Evolutionary conservation across 2,113 vertebrate species (phyloP), one percentile per base, ranked within the genome.

Genomic region (Xyliphius kryptos): DNA sequence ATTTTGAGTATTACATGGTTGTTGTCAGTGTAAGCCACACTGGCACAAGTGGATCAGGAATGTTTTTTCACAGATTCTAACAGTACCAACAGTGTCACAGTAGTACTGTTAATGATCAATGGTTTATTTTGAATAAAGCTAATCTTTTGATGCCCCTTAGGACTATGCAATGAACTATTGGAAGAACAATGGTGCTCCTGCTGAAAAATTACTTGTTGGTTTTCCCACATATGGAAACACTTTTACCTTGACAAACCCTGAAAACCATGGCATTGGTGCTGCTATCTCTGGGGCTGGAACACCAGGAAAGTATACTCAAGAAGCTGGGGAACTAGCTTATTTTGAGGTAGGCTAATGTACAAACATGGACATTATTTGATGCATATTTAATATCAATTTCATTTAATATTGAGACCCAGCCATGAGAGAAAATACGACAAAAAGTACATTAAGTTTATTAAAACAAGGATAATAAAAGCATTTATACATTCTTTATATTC

Each of bases 151-250:
- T 59, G 51, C 63, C 17, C 20, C 44, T 37, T 57, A 87, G 88
- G 84, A 89, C 26, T 73, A 56, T 55, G 73, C 82, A 0, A 70
- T 87, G 53, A 68, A 73, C 2, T 69, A 68, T 61, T 89, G 82
- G 82, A 66, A 66, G 9, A 63, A 66, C 56, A 74, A 73, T 11
- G 85, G 84, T 12, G 74, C 74, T n/a, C 81, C 82, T 7, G 56
- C 77, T 36, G 60, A 47, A 49, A 88, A 85, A 54, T 63, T 89
- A 62, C 20, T 88, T 26, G 53, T 89, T 14, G 87, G 86, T 16
- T 80, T 87, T 46, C 69, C 85, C 15, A 53, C 58, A 36, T 83
- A 86, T 0, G 78, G 86, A 2, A 63, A 72, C 4, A 74, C 78
- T 20, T 89, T 86, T 41, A 83, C 75, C 1, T 74, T 90, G 26